These are phyloP conservation scores for Psilopsiagon aymara DNA, from an alignment of 2,113 vertebrate species.

Conservation along the genomic window DNA sequence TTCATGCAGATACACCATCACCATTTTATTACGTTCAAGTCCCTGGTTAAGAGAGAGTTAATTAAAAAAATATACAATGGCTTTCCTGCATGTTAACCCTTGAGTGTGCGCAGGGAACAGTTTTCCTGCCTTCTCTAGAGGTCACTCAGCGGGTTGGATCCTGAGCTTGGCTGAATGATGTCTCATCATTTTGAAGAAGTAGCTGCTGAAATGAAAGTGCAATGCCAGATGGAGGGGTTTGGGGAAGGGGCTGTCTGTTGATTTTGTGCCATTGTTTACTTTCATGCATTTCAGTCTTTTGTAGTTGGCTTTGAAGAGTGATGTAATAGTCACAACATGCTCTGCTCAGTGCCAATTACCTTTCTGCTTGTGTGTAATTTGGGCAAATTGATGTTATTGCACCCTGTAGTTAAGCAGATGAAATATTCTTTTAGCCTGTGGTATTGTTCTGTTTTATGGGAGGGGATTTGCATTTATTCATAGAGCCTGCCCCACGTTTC, in stretches of 20 bases:
- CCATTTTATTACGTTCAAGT: not conserved
- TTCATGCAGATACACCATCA: not conserved
- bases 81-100: not conserved
- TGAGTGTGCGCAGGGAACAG: not conserved
- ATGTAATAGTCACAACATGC: constrained; percentile 55
- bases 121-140: not conserved
- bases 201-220: constrained; percentile 13
- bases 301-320: constrained; percentile 49
- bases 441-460: not conserved
- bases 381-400: constrained; percentile 48
- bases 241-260: constrained; percentile 62
- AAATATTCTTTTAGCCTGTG: not conserved
- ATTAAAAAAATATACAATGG: not conserved
- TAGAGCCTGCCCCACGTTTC: not conserved
- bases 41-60: not conserved
- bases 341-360: constrained; percentile 47
- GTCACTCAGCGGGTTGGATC: not conserved
- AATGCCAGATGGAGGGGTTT: constrained; percentile 60
- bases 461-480: not conserved
- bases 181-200: not conserved
- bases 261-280: constrained; percentile 73
- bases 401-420: constrained; percentile 44
- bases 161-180: not conserved
- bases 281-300: constrained; percentile 55
- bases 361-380: constrained; percentile 54